Percentiles rank a stretch among this genome's conserved stretches.
Evolutionary conservation across 2,113 vertebrate species (phyloP).

Genomic region (Ornithorhynchus anatinus): DNA sequence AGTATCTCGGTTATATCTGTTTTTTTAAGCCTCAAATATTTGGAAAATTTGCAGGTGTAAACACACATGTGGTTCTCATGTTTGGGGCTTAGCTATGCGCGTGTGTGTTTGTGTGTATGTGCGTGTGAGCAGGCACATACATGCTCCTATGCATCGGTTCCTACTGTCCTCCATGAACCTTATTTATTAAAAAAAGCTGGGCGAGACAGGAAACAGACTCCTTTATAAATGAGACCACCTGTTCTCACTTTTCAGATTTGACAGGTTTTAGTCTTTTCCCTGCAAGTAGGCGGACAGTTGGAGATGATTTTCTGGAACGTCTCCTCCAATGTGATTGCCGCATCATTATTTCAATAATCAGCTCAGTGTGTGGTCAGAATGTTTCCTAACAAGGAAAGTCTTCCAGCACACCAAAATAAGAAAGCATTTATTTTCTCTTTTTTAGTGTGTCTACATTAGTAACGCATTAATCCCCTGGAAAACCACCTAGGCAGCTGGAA

Average conservation of each 20-base stretch:
- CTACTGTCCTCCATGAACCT: not conserved
- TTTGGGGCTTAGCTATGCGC: too few species aligned
- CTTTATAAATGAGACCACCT: slow-evolving; percentile 60
- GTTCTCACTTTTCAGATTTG: slow-evolving; percentile 51
- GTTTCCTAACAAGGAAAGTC: slow-evolving; percentile 30
- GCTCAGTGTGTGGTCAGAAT: slow-evolving; percentile 59
- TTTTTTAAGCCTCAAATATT: too few species aligned
- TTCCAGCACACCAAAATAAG: not conserved
- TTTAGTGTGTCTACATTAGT: too few species aligned
- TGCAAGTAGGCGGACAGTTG: slow-evolving; percentile 61
- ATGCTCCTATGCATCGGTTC: not conserved
- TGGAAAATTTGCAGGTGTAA: too few species aligned
- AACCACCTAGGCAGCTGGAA: too few species aligned
- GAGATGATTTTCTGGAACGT: slow-evolving; percentile 60
- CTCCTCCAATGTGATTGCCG: slow-evolving; percentile 58
- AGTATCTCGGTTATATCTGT: too few species aligned
- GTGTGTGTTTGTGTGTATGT: not conserved
- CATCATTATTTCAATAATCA: slow-evolving; percentile 68
- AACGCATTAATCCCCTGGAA: too few species aligned
- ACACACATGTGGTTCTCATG: too few species aligned
- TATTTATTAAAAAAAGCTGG: slow-evolving; percentile 4
- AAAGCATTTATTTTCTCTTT: slow-evolving; percentile 6
- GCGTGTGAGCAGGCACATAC: not conserved
- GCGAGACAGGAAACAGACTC: not conserved
- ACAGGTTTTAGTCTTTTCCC: slow-evolving; percentile 57